Conservation (phyloP, 1,140 invertebrate genomes). For the Mercenaria mercenaria region DNA sequence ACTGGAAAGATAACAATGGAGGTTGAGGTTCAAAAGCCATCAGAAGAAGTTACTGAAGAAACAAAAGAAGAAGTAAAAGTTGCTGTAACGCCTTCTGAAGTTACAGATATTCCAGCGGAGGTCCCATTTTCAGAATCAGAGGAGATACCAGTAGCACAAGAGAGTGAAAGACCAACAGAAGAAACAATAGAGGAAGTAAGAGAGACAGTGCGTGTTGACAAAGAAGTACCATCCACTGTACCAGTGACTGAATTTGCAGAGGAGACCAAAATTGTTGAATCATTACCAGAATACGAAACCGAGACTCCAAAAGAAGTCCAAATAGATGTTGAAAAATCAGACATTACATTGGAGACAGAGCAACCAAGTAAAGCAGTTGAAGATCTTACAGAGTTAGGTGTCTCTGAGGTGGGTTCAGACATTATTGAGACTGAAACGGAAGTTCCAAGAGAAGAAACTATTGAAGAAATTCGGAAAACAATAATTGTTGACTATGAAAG, state of each 20-base stretch:
- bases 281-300: not conserved
- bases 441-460: constrained; percentile 43
- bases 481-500: constrained; percentile 24
- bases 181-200: constrained; percentile 61
- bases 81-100: constrained; percentile 40
- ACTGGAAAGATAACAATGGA: not conserved
- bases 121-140: constrained; percentile 53
- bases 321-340: not conserved
- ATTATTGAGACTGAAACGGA: not conserved
- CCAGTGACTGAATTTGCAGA: not conserved
- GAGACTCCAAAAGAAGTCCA: not conserved
- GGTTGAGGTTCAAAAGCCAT: not conserved
- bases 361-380: constrained; percentile 28
- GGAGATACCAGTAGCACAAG: constrained; percentile 33
- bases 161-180: constrained; percentile 63
- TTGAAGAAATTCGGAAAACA: constrained; percentile 45
- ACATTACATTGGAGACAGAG: not conserved
- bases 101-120: constrained; percentile 53
- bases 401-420: not conserved
- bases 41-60: constrained; percentile 26
- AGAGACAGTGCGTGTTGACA: constrained; percentile 65
- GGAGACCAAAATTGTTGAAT: not conserved
- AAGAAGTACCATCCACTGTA: not conserved
- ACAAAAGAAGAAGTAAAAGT: not conserved
- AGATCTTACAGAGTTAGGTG: constrained; percentile 8